phyloP scores from a whole-genome alignment of 2,888 invertebrate genomes.

The Microctonus aethiopoides region DNA sequence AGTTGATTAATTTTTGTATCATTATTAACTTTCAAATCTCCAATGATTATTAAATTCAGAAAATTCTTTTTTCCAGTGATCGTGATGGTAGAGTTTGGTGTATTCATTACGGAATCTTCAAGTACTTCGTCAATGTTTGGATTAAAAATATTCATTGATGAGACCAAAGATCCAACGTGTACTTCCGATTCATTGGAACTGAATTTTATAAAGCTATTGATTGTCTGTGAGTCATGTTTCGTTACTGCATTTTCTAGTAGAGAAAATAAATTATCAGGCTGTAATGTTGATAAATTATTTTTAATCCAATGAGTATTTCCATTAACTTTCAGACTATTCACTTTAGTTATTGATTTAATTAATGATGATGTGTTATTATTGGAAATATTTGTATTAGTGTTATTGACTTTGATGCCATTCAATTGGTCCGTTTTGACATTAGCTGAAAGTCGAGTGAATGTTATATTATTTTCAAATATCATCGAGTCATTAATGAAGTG shows the following conservation, averaged over 20 bases:
- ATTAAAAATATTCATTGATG: slow-evolving; percentile 23
- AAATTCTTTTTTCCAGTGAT: slow-evolving; percentile 51
- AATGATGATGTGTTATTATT: not conserved
- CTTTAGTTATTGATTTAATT: slow-evolving; percentile 27
- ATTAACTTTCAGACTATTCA: slow-evolving; percentile 43
- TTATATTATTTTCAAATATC: slow-evolving; percentile 45
- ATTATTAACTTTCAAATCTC: slow-evolving; percentile 42
- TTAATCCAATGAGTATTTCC: slow-evolving; percentile 52
- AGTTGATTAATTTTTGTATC: slow-evolving; percentile 45
- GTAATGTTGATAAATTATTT: slow-evolving; percentile 11
- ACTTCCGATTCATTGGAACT: slow-evolving; percentile 40
- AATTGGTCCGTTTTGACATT: slow-evolving; percentile 45
- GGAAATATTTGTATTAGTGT: slow-evolving; percentile 13
- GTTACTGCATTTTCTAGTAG: slow-evolving; percentile 52
- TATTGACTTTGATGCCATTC: slow-evolving; percentile 47
- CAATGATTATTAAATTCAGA: slow-evolving; percentile 37
- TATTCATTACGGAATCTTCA: slow-evolving; percentile 44
- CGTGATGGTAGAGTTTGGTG: slow-evolving; percentile 17
- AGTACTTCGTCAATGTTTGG: slow-evolving; percentile 43
- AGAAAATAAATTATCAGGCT: slow-evolving; percentile 41
- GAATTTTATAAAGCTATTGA: slow-evolving; percentile 34
- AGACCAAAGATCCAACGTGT: slow-evolving; percentile 32
- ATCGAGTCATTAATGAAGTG: slow-evolving; percentile 49
- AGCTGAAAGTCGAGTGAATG: slow-evolving; percentile 48
- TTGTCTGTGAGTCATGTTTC: slow-evolving; percentile 46